Evolutionary conservation across 1,140 invertebrate genomes (phyloP).

Genomic region (Paralvinella palmiformis): DNA sequence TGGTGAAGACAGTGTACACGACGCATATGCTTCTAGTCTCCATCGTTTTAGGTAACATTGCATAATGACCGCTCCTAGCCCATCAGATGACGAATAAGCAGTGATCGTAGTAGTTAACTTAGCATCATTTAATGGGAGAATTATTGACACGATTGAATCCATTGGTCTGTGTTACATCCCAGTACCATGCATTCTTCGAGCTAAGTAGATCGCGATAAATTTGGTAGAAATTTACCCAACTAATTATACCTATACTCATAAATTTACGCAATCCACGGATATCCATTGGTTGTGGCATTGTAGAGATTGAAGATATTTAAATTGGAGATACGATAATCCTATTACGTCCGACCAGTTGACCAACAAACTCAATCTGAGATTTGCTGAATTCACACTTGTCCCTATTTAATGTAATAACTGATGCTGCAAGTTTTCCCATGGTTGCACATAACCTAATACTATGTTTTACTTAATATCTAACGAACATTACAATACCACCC

Average conservation of each 20-base stretch:
- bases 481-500: constrained; percentile 23
- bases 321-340: constrained; percentile 22
- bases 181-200: constrained; percentile 14
- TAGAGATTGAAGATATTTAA: constrained; percentile 32
- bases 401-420: constrained; percentile 8
- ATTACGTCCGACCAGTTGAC: neutral
- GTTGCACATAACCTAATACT: too few relatives aligned
- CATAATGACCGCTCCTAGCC: constrained; percentile 23
- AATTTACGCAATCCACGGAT: constrained; percentile 23
- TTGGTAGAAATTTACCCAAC: constrained; percentile 14
- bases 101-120: constrained; percentile 13
- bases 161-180: constrained; percentile 18
- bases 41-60: constrained; percentile 20
- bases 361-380: neutral
- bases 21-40: constrained; percentile 44
- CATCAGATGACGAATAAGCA: constrained; percentile 17
- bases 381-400: constrained; percentile 6
- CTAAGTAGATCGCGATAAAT: constrained; percentile 15
- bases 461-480: constrained; percentile 17
- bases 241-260: constrained; percentile 26
- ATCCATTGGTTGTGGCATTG: constrained; percentile 19
- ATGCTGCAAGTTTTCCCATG: too few relatives aligned
- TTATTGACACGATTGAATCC: constrained; percentile 15
- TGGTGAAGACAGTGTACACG: constrained; percentile 33
- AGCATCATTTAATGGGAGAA: constrained; percentile 21